Base-by-base conservation (phyloP, 2,888 invertebrate species). In the Thereva nobilitata region DNA sequence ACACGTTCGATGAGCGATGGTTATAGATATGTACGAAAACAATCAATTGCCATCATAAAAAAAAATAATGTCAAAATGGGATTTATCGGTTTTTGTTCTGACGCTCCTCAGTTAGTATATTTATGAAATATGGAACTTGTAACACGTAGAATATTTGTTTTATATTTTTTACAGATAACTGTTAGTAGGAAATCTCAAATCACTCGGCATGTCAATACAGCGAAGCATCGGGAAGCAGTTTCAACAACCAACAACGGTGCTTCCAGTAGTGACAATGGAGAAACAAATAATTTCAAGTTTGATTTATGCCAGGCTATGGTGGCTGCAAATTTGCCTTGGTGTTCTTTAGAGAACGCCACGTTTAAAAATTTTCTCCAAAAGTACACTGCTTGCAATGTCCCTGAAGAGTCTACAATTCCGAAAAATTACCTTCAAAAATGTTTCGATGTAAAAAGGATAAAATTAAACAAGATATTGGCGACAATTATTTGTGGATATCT, bases 231-330 rank as follows among this genome's bases (percentile, higher is more conserved):
- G 34, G 49, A 7, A n/a, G 44, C 44, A 44, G n/a, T 44, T 44
- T 1, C 8, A 9, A n/a, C 8, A 44, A 44, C 44, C 9, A 44
- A 44, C n/a, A 44, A 44, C 44, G 44, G 44, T 44, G 44, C 9
- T 8, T 44, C 44, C 8, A 44, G 12, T 49, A 8, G 34, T 49
- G 49, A 3, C 7, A 49, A 34, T n/a, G 49, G 34, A 49, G 34
- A 49, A 3, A 3, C 49, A 8, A 49, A 49, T 10, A 34, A 9
- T 49, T 49, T 49, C 10, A 49, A 49, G 34, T 49, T 49, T 12
- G 49, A 49, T 49, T 49, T 49, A n/a, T 49, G 49, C 34, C 49
- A 49, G 49, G 49, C 49, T 23, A 49, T 49, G 49, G 49, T 49
- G 49, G 49, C 10, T 12, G 12, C 34, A 12, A 49, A 49, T 49